Conservation (phyloP, 2,113 vertebrate species). For the Amblyopsis rosae region DNA sequence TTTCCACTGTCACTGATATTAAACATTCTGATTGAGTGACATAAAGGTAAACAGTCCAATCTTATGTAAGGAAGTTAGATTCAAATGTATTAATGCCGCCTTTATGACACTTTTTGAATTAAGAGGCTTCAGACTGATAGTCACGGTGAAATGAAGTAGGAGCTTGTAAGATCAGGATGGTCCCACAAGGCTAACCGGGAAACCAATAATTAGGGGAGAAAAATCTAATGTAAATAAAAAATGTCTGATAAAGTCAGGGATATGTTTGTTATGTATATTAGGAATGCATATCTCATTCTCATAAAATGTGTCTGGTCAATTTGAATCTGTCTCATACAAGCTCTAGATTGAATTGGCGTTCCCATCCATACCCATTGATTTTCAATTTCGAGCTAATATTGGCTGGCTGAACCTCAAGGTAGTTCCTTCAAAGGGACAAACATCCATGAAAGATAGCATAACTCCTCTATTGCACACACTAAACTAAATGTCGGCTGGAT, state of each 20-base stretch:
- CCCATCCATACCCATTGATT: constrained; percentile 60
- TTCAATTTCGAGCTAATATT: constrained; percentile 40
- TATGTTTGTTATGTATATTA: constrained; percentile 26
- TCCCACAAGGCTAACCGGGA: too few relatives aligned
- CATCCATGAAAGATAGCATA: constrained; percentile 3
- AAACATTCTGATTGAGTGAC: too few relatives aligned
- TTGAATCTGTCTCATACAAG: constrained; percentile 52
- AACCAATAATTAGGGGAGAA: too few relatives aligned
- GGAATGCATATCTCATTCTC: constrained; percentile 38
- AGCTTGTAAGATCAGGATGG: too few relatives aligned
- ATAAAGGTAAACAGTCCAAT: too few relatives aligned
- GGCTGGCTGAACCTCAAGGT: constrained; percentile 46
- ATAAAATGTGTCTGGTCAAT: constrained; percentile 52
- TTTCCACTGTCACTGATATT: too few relatives aligned
- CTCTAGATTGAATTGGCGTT: constrained; percentile 53
- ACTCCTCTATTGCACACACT: constrained; percentile 2
- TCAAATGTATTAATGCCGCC: too few relatives aligned
- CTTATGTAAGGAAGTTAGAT: too few relatives aligned
- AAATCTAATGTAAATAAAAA: too few relatives aligned
- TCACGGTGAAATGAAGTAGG: too few relatives aligned
- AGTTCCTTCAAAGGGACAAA: constrained; percentile 45
- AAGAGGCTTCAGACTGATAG: too few relatives aligned
- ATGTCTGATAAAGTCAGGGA: background rate
- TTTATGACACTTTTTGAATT: too few relatives aligned
- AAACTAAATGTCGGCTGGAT: constrained; percentile 15